Percentiles rank a stretch among this genome's conserved stretches.
These are phyloP conservation scores for Anser brachyrhynchus DNA, from an alignment of 2,113 vertebrate genomes.

Conservation along the genomic window DNA sequence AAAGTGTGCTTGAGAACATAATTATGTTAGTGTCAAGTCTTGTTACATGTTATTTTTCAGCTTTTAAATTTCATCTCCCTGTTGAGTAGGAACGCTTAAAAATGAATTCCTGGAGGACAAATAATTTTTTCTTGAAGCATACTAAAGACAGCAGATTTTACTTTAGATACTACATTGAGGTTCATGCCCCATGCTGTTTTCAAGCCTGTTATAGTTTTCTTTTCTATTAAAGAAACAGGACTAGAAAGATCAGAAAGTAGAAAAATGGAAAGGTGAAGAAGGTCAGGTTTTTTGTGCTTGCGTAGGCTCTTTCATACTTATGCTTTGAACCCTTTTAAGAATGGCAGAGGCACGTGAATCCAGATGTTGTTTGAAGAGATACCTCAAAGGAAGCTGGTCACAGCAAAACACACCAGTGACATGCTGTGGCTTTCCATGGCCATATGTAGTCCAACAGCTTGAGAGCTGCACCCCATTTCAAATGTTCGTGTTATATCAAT, in stretches of 20 bases:
- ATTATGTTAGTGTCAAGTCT: not conserved
- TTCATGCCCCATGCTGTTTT: constrained; percentile 66
- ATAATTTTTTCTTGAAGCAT: constrained; percentile 32
- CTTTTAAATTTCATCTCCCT: constrained; percentile 7
- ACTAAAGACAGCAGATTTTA: constrained; percentile 33
- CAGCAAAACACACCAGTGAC: constrained; percentile 29
- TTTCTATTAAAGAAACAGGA: constrained; percentile 64
- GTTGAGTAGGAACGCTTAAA: constrained; percentile 3
- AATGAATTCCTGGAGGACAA: constrained; percentile 35
- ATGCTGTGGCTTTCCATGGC: constrained; percentile 23
- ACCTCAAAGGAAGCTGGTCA: constrained; percentile 11
- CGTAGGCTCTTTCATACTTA: not conserved
- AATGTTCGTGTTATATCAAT: not conserved
- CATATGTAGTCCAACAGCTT: not conserved
- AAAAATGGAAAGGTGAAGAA: constrained; percentile 60
- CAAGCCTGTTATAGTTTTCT: constrained; percentile 38
- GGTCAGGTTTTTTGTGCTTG: constrained; percentile 67
- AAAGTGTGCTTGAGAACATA: not conserved
- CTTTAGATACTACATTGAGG: constrained; percentile 40
- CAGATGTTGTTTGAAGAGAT: constrained; percentile 62
- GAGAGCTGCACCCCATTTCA: not conserved
- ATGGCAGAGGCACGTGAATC: not conserved
- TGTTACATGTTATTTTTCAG: not conserved
- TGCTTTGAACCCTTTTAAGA: constrained; percentile 64
- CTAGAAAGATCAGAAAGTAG: constrained; percentile 67